Percentiles rank a stretch among this genome's conserved stretches.
Conservation (phyloP, 2,797 vertebrate genomes). For the Sardinella longiceps region DNA sequence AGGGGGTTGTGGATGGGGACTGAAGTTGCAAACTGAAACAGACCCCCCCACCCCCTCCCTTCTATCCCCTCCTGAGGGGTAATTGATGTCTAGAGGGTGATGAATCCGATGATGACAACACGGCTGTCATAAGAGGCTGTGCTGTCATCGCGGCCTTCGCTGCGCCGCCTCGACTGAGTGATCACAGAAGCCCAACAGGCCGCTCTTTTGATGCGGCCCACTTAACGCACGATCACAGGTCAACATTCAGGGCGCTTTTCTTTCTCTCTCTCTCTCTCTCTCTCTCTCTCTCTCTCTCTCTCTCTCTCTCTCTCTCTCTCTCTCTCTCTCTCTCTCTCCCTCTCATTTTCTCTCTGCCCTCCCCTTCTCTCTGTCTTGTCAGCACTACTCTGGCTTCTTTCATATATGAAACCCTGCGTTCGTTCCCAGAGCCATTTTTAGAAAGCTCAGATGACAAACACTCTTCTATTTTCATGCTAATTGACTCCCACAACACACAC, state of each 20-base stretch:
- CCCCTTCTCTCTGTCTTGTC: neutral
- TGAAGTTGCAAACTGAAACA: neutral
- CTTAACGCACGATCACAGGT: slow-evolving; percentile 44
- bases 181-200: slow-evolving; percentile 55
- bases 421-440: slow-evolving; percentile 48
- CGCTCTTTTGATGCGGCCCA: slow-evolving; percentile 49
- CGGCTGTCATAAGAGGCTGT: slow-evolving; percentile 21
- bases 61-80: neutral
- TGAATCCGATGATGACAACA: slow-evolving; percentile 6
- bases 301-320: neutral
- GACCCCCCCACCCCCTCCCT: neutral
- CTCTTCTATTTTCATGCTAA: slow-evolving; percentile 60
- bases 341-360: neutral
- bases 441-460: slow-evolving; percentile 54
- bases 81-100: slow-evolving; percentile 25
- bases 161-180: slow-evolving; percentile 46
- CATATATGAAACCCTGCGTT: neutral
- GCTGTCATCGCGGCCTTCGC: slow-evolving; percentile 59
- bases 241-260: slow-evolving; percentile 40
- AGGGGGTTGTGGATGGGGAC: neutral
- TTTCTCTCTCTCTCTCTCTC: neutral
- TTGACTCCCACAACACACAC: slow-evolving; percentile 30
- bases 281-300: neutral
- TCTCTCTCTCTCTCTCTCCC: neutral
- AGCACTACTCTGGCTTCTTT: neutral